Evolutionary conservation across 2,888 invertebrate genomes (phyloP).

Genomic region (Acanthococcus lagerstroemiae): DNA sequence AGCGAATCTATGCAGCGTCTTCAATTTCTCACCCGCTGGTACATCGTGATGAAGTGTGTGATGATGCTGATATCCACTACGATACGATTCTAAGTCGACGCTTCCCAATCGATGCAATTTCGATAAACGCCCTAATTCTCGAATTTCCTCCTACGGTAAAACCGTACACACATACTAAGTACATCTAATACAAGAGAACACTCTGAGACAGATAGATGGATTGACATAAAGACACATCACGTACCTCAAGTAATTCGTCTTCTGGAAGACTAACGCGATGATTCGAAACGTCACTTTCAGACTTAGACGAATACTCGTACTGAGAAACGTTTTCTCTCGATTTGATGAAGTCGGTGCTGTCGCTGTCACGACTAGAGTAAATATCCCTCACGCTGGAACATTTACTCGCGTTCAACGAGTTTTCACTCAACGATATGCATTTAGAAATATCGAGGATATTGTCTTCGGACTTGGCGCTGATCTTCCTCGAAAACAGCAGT

Average conservation of each 20-base stretch:
- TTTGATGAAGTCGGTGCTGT: constrained; percentile 22
- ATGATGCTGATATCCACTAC: not conserved
- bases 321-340: constrained; percentile 26
- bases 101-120: constrained; percentile 33
- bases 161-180: not conserved
- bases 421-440: constrained; percentile 19
- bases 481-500: not conserved
- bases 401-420: constrained; percentile 22
- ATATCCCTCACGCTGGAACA: constrained; percentile 19
- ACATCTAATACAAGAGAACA: not conserved
- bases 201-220: not conserved
- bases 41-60: constrained; percentile 4
- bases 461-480: constrained; percentile 15
- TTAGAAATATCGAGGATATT: constrained; percentile 16
- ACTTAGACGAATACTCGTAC: constrained; percentile 22
- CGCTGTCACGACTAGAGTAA: constrained; percentile 25
- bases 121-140: constrained; percentile 25
- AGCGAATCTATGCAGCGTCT: constrained; percentile 34
- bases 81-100: constrained; percentile 32
- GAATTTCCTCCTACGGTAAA: constrained; percentile 20
- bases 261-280: constrained; percentile 25
- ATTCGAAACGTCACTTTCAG: constrained; percentile 28
- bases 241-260: constrained; percentile 19
- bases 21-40: constrained; percentile 17
- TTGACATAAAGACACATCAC: not conserved